A percentile compares a stretch with the other conserved stretches of the same genome.
Evolutionary conservation across 2,888 invertebrate species (phyloP).

Genomic region (Limulus polyphemus): DNA sequence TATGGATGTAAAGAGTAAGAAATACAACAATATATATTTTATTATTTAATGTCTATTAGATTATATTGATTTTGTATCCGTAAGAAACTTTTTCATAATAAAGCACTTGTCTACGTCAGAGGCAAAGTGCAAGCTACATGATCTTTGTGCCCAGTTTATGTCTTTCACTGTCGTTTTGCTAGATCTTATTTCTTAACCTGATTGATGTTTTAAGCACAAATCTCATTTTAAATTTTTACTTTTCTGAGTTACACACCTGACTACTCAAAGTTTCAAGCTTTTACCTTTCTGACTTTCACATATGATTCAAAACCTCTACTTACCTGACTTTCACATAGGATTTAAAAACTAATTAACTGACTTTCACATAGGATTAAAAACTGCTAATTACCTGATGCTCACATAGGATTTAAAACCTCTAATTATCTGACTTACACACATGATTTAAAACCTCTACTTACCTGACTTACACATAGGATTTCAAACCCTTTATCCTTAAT

Average conservation of each 20-base stretch:
- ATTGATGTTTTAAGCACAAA: not conserved
- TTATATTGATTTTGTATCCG: no score
- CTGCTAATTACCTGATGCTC: slow-evolving; percentile 45
- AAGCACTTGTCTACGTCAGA: no score
- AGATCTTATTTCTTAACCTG: no score
- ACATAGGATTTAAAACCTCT: slow-evolving; percentile 41
- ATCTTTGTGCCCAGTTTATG: no score
- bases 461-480: slow-evolving; percentile 58
- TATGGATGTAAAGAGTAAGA: no score
- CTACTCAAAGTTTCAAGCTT: no score
- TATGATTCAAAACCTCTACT: not conserved
- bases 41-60: no score
- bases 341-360: slow-evolving; percentile 40
- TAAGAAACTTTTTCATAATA: no score
- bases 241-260: slow-evolving; percentile 56
- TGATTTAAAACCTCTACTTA: slow-evolving; percentile 7
- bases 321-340: slow-evolving; percentile 56
- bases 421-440: not conserved
- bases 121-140: no score
- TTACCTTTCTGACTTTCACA: no score
- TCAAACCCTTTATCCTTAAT: slow-evolving; percentile 57
- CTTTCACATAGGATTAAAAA: not conserved
- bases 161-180: no score
- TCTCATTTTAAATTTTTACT: not conserved
- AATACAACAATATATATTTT: no score